phyloP scores from a whole-genome alignment of 2,797 vertebrate genomes.

The Hyperoplus immaculatus region DNA sequence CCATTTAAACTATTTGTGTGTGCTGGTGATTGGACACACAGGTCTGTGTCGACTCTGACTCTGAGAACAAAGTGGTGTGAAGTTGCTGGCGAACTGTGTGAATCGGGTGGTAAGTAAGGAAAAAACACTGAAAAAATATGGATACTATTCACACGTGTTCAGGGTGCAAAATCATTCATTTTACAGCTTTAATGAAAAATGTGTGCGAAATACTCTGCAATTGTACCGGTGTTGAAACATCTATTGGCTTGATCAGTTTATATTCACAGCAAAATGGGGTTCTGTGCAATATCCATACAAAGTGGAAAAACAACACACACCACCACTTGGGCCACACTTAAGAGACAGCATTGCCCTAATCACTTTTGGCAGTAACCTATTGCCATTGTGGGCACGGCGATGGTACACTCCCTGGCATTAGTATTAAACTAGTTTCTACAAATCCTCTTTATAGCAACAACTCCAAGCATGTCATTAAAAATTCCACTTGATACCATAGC shows the following conservation, averaged over 20 bases:
- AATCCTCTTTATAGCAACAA: constrained; percentile 51
- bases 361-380: constrained; percentile 19
- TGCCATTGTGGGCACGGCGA: constrained; percentile 11
- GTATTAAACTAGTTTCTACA: constrained; percentile 33
- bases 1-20: too few species aligned
- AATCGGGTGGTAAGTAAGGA: too few species aligned
- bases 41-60: background rate
- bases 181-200: background rate
- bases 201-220: background rate
- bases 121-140: background rate
- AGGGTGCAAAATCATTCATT: background rate
- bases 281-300: constrained; percentile 5
- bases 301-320: constrained; percentile 21
- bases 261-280: background rate
- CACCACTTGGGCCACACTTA: constrained; percentile 29
- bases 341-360: constrained; percentile 35
- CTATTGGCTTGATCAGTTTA: background rate
- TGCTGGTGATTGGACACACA: too few species aligned
- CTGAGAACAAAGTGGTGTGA: background rate
- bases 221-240: constrained; percentile 6
- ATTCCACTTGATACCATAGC: constrained; percentile 70
- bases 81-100: too few species aligned
- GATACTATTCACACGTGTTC: background rate
- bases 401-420: constrained; percentile 5
- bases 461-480: constrained; percentile 66